A percentile compares a stretch with the other conserved stretches of the same genome.
These are phyloP conservation scores for Pedicia rivosa DNA, from an alignment of 2,888 invertebrate species.

Conservation along the genomic window DNA sequence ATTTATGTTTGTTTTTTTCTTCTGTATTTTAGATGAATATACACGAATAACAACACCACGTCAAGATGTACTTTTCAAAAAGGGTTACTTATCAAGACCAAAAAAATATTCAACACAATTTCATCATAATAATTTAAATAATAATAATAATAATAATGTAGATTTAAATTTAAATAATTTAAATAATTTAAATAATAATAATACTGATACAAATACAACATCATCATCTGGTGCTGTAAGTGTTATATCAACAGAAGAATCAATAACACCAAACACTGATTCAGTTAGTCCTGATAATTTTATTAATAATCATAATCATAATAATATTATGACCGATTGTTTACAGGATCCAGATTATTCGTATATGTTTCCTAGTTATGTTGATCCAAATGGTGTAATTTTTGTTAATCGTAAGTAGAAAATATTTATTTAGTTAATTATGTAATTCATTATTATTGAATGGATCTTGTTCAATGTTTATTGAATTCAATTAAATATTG, in stretches of 20 bases:
- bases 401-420: constrained; percentile 32
- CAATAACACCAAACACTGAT: constrained; percentile 12
- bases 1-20: not conserved
- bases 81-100: constrained; percentile 42
- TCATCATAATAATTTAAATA: constrained; percentile 8
- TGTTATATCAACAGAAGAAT: constrained; percentile 14
- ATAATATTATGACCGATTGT: not conserved
- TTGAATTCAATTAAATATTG: too few relatives aligned
- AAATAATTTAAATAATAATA: not conserved
- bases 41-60: constrained; percentile 51
- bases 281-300: constrained; percentile 14
- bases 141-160: not conserved
- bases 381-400: constrained; percentile 34
- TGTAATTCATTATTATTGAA: not conserved
- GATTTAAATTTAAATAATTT: not conserved
- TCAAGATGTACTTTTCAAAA: constrained; percentile 53
- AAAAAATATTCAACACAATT: constrained; percentile 11
- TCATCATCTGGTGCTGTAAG: constrained; percentile 14
- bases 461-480: too few relatives aligned
- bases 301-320: constrained; percentile 11
- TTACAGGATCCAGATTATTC: constrained; percentile 12
- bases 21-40: constrained; percentile 39
- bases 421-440: not conserved
- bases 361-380: constrained; percentile 23
- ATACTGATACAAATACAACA: constrained; percentile 12